A percentile compares a stretch with the other conserved stretches of the same genome.
Conservation (phyloP, 2,113 vertebrate genomes). For the Emydura subglobosa region DNA sequence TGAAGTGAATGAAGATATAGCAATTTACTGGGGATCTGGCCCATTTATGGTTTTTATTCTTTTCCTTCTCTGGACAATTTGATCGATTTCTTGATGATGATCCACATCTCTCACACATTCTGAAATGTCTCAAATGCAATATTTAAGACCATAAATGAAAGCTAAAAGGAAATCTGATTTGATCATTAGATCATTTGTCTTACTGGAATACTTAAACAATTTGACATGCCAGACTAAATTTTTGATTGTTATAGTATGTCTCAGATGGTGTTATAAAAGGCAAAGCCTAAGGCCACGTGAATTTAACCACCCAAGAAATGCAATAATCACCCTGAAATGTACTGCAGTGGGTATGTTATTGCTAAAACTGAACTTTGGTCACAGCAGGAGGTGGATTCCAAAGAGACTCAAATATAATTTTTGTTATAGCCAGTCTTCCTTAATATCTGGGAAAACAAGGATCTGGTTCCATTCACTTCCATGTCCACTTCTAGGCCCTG, state of each 20-base stretch:
- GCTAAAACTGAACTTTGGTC: not conserved
- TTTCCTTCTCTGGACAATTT: not conserved
- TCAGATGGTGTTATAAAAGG: not conserved
- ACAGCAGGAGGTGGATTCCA: not conserved
- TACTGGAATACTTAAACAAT: not conserved
- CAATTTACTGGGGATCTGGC: not conserved
- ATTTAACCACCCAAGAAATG: not conserved
- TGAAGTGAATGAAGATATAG: not conserved
- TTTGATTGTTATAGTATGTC: not conserved
- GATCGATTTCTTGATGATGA: not conserved
- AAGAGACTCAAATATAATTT: not conserved
- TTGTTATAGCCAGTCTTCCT: not conserved
- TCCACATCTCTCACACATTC: not conserved
- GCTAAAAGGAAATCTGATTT: not conserved
- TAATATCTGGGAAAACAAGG: not conserved
- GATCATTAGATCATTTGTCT: not conserved
- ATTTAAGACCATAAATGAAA: not conserved
- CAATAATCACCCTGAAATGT: not conserved
- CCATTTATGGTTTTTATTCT: not conserved
- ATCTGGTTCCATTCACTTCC: not conserved
- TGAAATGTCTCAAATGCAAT: not conserved
- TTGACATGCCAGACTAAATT: rapidly evolving
- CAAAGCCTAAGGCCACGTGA: not conserved
- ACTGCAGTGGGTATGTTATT: not conserved
- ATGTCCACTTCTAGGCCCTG: not conserved